Percentiles rank a stretch among this genome's conserved stretches.
Evolutionary conservation across 2,888 invertebrate species (phyloP).

Genomic region (Protodeltote pygarga): DNA sequence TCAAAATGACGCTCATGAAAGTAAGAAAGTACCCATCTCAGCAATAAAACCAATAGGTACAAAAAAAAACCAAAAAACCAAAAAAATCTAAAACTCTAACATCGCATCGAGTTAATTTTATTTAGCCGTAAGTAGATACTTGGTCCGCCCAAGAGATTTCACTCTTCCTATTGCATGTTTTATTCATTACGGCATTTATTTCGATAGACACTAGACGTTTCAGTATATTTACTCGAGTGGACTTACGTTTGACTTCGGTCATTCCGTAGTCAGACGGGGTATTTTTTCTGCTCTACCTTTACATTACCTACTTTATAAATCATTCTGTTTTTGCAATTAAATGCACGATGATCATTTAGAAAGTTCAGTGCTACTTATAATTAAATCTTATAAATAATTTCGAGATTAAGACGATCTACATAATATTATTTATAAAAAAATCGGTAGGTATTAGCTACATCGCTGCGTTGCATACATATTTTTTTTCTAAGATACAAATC

Average conservation of each 20-base stretch:
- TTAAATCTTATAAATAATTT: background rate
- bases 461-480: too few species aligned
- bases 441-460: background rate
- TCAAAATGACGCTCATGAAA: too few species aligned
- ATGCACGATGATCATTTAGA: background rate
- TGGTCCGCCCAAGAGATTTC: conserved; percentile 37
- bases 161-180: conserved; percentile 74
- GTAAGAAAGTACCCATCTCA: too few species aligned
- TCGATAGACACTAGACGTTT: conserved; percentile 6
- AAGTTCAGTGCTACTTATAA: too few species aligned
- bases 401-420: background rate
- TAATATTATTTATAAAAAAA: background rate
- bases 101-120: too few species aligned
- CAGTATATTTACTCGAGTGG: conserved; percentile 15
- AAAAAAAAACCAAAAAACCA: too few species aligned
- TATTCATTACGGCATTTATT: conserved; percentile 66
- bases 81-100: too few species aligned
- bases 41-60: too few species aligned
- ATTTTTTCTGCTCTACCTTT: too few species aligned
- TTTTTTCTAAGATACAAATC: background rate
- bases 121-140: too few species aligned
- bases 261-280: background rate
- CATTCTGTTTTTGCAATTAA: background rate
- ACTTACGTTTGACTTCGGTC: background rate
- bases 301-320: too few species aligned